A percentile compares a stretch with the other conserved stretches of the same genome.
These are phyloP conservation scores for Cardinalis cardinalis DNA, from an alignment of 2,113 vertebrate genomes.

Conservation along the genomic window DNA sequence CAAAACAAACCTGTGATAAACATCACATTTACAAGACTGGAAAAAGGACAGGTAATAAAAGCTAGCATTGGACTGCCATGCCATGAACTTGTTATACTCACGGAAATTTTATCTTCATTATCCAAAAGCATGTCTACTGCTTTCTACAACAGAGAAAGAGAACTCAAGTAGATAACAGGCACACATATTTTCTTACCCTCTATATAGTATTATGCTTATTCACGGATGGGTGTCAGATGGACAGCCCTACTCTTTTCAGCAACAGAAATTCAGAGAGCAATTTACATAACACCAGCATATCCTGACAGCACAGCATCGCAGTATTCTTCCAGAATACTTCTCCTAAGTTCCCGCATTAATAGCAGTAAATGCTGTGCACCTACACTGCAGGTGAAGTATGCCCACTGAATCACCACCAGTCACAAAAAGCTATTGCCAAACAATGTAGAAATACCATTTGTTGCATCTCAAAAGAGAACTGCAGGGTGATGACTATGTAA, in stretches of 20 bases:
- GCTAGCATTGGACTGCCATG: neutral
- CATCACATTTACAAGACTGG: neutral
- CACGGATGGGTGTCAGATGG: neutral
- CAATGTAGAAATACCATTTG: neutral
- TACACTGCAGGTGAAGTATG: neutral
- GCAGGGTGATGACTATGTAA: neutral
- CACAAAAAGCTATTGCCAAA: neutral
- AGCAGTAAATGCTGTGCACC: neutral
- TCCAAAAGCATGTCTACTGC: conserved; percentile 99
- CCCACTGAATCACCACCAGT: neutral
- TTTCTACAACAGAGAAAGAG: conserved; percentile 80
- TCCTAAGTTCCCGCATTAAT: neutral
- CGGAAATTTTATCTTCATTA: conserved; percentile 98
- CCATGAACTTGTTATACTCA: conserved; percentile 69
- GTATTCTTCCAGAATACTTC: neutral
- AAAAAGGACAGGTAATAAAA: neutral
- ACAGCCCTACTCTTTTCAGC: neutral
- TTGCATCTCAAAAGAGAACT: neutral
- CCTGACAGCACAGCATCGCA: neutral
- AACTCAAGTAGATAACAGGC: neutral
- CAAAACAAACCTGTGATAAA: neutral
- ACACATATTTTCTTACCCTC: neutral
- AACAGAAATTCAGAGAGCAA: neutral
- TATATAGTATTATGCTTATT: neutral
- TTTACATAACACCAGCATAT: neutral